These are phyloP conservation scores for Lepidurus arcticus DNA, from an alignment of 1,140 invertebrate species.

Conservation along the genomic window DNA sequence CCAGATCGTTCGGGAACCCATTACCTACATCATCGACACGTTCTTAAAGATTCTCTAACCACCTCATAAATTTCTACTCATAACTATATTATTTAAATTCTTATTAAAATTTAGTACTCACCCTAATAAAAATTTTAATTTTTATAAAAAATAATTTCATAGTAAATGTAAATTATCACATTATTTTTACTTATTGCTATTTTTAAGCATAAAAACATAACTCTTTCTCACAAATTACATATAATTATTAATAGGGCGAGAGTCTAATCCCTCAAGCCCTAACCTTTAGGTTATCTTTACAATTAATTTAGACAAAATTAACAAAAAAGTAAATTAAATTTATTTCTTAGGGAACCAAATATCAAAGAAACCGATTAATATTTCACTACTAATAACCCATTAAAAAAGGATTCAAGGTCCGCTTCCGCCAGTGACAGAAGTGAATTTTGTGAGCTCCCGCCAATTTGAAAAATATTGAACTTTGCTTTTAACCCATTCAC, in stretches of 20 bases:
- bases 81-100: constrained; percentile 16
- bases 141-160: constrained; percentile 42
- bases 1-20: no score
- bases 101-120: constrained; percentile 32
- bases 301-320: constrained; percentile 54
- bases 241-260: constrained; percentile 37
- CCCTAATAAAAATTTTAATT: constrained; percentile 40
- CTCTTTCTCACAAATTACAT: not conserved
- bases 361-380: constrained; percentile 54
- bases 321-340: constrained; percentile 40
- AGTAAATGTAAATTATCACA: constrained; percentile 41
- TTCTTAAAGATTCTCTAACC: no score
- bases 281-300: constrained; percentile 45
- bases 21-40: no score
- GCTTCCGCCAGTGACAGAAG: no score
- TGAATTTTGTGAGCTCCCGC: no score
- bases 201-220: constrained; percentile 35
- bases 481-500: no score
- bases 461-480: no score
- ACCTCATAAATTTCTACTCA: no score
- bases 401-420: no score
- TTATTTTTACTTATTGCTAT: constrained; percentile 33
- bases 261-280: constrained; percentile 43
- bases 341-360: constrained; percentile 52
- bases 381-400: constrained; percentile 57